Evolutionary conservation across 2,888 invertebrate species (phyloP), one percentile per base, ranked within the genome.

Genomic region (Cerceris ruficornis): DNA sequence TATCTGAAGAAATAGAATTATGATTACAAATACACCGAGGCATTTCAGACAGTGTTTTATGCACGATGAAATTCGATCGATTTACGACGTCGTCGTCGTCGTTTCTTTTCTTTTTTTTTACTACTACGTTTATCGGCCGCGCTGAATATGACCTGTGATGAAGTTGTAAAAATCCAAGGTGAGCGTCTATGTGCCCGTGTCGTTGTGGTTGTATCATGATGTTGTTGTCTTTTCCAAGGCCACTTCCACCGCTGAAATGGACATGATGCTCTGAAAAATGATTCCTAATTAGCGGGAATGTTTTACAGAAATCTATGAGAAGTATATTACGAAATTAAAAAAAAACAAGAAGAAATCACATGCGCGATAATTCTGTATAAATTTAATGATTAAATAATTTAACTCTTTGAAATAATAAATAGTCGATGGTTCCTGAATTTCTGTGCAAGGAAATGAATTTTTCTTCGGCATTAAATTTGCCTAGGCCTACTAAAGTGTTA

Each of bases 191-290:
- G 70, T 91, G 88, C 43, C 91, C 91, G 81, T 91, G 90, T 77
- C 90, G 88, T 79, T 91, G 88, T 41, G 91, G 91, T 72, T 91
- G 90, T 83, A 91, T 88, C 87, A 91, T 89, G 74, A 91, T 91
- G 73, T 89, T 91, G 75, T 91, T 91, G 76, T 90, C 89, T 68
- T 88, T 89, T 9, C 88, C 89, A 64, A 88, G 80, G 41, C 90
- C 90, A 62, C 90, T 90, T 66, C 90, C 87, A 42, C 91, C 90
- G 60, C 91, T 91, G 69, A 91, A 91, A 83, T 91, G 91, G 42
- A 91, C 91, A 80, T 89, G 90, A 86, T 90, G 91, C 69, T 91
- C 91, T 91, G 75, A 75, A 75, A 70, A 59, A 17, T 39, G 58
- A 17, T 46, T 46, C 55, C 52, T 49, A 67, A 41, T 15, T 28